Conservation (phyloP, 1,140 invertebrate species). For the Procambarus clarkii region DNA sequence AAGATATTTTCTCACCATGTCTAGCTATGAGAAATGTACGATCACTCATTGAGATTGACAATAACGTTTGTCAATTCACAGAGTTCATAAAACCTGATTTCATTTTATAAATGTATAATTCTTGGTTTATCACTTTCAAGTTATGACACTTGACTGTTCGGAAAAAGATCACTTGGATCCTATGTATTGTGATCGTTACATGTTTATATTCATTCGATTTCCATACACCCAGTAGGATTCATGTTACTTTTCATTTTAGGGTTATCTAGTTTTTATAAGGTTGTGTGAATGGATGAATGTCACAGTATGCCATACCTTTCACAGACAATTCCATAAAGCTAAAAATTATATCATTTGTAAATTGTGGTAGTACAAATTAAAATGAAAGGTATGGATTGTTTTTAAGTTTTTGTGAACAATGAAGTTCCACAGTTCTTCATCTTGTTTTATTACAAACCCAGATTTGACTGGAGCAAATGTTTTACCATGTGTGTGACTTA, state of each 20-base stretch:
- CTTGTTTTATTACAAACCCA: constrained; percentile 13
- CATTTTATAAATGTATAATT: constrained; percentile 46
- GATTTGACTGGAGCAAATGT: background rate
- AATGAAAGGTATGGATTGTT: constrained; percentile 56
- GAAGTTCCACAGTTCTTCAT: constrained; percentile 36
- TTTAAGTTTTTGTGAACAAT: constrained; percentile 44
- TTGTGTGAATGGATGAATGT: constrained; percentile 42
- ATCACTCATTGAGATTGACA: constrained; percentile 13
- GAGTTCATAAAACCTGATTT: constrained; percentile 13
- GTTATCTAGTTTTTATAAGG: constrained; percentile 41
- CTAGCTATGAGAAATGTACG: constrained; percentile 28
- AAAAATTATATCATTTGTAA: constrained; percentile 22
- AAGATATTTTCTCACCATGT: constrained; percentile 34
- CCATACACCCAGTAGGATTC: constrained; percentile 24
- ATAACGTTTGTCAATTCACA: background rate
- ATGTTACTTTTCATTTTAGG: constrained; percentile 25
- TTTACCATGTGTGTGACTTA: background rate
- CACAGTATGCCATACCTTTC: constrained; percentile 42
- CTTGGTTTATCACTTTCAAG: background rate
- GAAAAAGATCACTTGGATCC: background rate
- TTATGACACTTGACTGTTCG: background rate
- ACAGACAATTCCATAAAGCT: constrained; percentile 24
- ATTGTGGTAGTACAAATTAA: constrained; percentile 47
- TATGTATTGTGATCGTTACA: background rate
- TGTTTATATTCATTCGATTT: background rate